phyloP scores from a whole-genome alignment of 2,888 invertebrate species.

The Thysanoteuthis rhombus region DNA sequence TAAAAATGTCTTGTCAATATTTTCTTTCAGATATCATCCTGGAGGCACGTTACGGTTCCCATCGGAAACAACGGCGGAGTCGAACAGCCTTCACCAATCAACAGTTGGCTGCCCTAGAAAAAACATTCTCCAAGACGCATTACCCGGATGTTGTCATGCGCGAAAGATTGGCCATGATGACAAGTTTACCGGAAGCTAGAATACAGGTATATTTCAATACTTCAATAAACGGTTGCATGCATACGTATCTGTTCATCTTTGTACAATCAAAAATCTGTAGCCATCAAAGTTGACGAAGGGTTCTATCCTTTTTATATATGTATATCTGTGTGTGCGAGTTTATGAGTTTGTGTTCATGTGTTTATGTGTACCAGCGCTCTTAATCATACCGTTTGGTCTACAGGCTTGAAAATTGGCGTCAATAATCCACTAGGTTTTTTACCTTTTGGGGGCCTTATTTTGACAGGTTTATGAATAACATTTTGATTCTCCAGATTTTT shows the following conservation, averaged over 20 bases:
- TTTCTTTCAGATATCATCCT: slow-evolving; percentile 60
- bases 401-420: no score
- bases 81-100: slow-evolving; percentile 70
- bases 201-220: slow-evolving; percentile 66
- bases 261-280: not conserved
- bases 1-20: not conserved
- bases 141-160: slow-evolving; percentile 70
- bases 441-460: no score
- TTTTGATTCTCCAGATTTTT: no score
- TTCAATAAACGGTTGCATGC: not conserved
- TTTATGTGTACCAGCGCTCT: no score
- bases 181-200: slow-evolving; percentile 70
- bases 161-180: slow-evolving; percentile 69
- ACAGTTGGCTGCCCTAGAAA: slow-evolving; percentile 69
- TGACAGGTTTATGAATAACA: no score
- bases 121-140: slow-evolving; percentile 69
- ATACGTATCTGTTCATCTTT: not conserved
- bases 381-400: no score
- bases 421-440: no score
- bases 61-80: slow-evolving; percentile 69
- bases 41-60: slow-evolving; percentile 64
- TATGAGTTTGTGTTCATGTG: no score
- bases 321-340: no score
- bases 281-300: no score
- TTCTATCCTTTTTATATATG: not conserved